Base-by-base conservation (phyloP, 2,888 invertebrate species). In the Diaphora mendica region DNA sequence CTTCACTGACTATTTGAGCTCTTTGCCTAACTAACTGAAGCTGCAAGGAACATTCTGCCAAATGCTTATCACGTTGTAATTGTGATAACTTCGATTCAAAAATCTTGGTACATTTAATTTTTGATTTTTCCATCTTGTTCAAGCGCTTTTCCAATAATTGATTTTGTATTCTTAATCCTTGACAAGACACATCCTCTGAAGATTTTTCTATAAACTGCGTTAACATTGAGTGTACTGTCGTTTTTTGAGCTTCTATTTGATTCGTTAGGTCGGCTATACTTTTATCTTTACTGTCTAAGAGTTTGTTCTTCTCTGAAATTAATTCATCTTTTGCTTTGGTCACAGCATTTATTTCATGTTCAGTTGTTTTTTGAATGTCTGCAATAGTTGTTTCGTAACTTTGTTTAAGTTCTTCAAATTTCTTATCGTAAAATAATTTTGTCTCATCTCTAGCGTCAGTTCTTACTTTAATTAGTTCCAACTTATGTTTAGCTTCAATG, bases 1-100 rank as follows among this genome's bases (percentile, higher is more conserved):
- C 81, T 79, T 94, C 94, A 77, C 88, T 89, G 2, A 93, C 84
- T 3, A 94, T 85, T 82, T 94, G 92, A 70, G 94, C 89, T 78
- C 93, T 89, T 76, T 95, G 95, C 75, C 89, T 90, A 1, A 92
- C 89, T 59, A 95, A 81, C 79, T 95, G 94, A 0, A 95, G 88
- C 71, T 94, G 94, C 51, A 94, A 79, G 0, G 94, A 91, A 78
- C 93, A 93, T 73, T 94, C 94, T 0, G 90, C 80, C 70, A 94
- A 87, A 78, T 94, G 91, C 73, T 94, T 95, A 15, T 95, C 94
- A 72, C 91, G 87, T 77, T 94, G 93, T 35, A 94, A 78, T 75
- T 89, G 87, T 2, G 90, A 88, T 72, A 95, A 70, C 82, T 92
- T 94, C 2, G 88, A 82, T 82, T 95, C 94, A 79, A 89, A 95